Evolutionary conservation across 2,113 vertebrate genomes (phyloP).

Genomic region (Oncorhynchus gorbuscha): DNA sequence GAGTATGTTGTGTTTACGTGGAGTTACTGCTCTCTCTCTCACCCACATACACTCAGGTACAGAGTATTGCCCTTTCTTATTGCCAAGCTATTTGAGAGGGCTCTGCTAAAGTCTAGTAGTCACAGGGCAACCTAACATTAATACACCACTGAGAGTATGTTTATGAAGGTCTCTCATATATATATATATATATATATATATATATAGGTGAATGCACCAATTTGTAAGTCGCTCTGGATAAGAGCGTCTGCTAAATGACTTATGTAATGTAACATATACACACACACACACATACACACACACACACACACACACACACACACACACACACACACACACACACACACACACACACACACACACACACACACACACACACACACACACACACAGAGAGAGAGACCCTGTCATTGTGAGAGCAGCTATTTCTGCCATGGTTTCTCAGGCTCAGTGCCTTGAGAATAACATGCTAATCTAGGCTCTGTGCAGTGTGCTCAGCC

Average conservation of each 20-base stretch:
- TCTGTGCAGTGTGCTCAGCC: slow-evolving; percentile 30
- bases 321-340: slow-evolving; percentile 4
- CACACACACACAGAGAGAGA: slow-evolving; percentile 13
- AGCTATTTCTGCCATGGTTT: slow-evolving; percentile 64
- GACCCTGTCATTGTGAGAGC: slow-evolving; percentile 38
- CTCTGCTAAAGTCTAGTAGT: slow-evolving; percentile 49
- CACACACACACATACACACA: no score
- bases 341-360: slow-evolving; percentile 4
- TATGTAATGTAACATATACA: no score
- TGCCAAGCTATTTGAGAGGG: slow-evolving; percentile 26
- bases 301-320: slow-evolving; percentile 4
- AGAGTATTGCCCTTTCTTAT: background rate
- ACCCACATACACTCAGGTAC: background rate
- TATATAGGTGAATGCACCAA: no score
- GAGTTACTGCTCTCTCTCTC: background rate
- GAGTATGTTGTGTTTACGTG: background rate
- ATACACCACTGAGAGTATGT: slow-evolving; percentile 21
- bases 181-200: background rate
- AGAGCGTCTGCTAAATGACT: no score
- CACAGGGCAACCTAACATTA: slow-evolving; percentile 16
- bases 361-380: no score
- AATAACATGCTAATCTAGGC: slow-evolving; percentile 62
- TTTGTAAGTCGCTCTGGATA: no score
- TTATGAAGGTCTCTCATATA: slow-evolving; percentile 14
- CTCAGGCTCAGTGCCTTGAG: slow-evolving; percentile 47